Evolutionary conservation across 2,797 vertebrate species (phyloP).

Genomic region (Oreonectes daqikongensis): DNA sequence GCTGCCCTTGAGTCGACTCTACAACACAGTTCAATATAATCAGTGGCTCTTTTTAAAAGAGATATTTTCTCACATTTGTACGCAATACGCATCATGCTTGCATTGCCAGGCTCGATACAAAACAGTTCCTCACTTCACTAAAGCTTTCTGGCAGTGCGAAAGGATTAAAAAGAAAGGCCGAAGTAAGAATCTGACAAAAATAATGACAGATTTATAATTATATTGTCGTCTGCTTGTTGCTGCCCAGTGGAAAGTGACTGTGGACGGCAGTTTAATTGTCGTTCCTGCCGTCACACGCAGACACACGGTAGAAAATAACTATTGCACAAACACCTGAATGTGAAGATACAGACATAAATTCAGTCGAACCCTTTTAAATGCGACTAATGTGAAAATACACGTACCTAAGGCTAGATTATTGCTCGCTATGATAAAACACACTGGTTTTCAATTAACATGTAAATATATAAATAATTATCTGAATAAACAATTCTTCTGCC

Average conservation of each 20-base stretch:
- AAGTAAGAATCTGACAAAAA: conserved; percentile 25
- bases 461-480: background rate
- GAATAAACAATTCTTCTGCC: background rate
- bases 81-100: conserved; percentile 35
- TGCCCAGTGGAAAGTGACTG: conserved; percentile 66
- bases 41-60: background rate
- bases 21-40: conserved; percentile 14
- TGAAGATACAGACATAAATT: conserved; percentile 5
- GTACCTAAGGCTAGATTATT: background rate
- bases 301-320: conserved; percentile 4
- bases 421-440: background rate
- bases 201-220: conserved; percentile 79
- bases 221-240: conserved; percentile 62
- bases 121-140: conserved; percentile 17
- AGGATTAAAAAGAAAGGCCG: conserved; percentile 56
- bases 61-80: conserved; percentile 35
- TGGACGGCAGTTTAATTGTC: conserved; percentile 64
- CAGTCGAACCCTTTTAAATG: background rate
- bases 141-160: conserved; percentile 49
- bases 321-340: conserved; percentile 38
- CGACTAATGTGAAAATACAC: background rate
- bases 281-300: conserved; percentile 45
- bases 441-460: background rate
- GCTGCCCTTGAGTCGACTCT: conserved; percentile 36
- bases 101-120: conserved; percentile 12